Percentiles rank a stretch among this genome's conserved stretches.
These are phyloP conservation scores for Plectropomus leopardus DNA, from an alignment of 2,113 vertebrate genomes.

Conservation along the genomic window DNA sequence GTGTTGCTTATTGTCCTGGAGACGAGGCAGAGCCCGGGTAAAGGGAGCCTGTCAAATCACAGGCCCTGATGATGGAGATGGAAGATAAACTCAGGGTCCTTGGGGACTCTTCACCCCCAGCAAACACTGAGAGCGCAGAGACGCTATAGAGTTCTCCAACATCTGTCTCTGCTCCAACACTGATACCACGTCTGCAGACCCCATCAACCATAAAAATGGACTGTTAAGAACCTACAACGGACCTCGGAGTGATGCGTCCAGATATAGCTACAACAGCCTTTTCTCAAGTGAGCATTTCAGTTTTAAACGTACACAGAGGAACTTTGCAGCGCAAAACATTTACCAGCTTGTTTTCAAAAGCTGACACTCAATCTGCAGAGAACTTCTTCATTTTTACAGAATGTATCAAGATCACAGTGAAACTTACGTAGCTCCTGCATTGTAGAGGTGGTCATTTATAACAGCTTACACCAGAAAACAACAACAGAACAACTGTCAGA, in stretches of 20 bases:
- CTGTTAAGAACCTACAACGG: conserved; percentile 70
- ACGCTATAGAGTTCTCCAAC: conserved; percentile 85
- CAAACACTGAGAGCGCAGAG: conserved; percentile 75
- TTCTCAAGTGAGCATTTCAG: conserved; percentile 71
- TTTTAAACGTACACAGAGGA: conserved; percentile 66
- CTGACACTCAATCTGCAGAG: conserved; percentile 42
- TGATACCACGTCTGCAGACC: conserved; percentile 68
- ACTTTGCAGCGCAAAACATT: conserved; percentile 51
- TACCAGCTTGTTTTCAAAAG: conserved; percentile 55
- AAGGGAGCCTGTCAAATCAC: conserved; percentile 86
- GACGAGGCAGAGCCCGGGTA: conserved; percentile 81
- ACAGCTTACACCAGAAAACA: conserved; percentile 41
- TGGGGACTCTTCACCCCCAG: conserved; percentile 76
- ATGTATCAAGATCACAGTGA: conserved; percentile 22
- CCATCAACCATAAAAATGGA: conserved; percentile 83
- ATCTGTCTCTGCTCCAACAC: conserved; percentile 76
- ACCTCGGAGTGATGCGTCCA: conserved; percentile 60
- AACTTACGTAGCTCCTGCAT: conserved; percentile 47
- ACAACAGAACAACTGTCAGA: conserved; percentile 29
- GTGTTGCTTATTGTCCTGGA: conserved; percentile 88
- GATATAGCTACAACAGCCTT: conserved; percentile 66
- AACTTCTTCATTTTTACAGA: conserved; percentile 43
- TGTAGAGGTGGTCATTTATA: conserved; percentile 55
- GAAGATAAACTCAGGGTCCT: conserved; percentile 87
- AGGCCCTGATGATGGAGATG: conserved; percentile 86